Percentiles rank a stretch among this genome's conserved stretches.
These are phyloP conservation scores for Myopa tessellatipennis DNA, from an alignment of 2,888 invertebrate species.

Conservation along the genomic window DNA sequence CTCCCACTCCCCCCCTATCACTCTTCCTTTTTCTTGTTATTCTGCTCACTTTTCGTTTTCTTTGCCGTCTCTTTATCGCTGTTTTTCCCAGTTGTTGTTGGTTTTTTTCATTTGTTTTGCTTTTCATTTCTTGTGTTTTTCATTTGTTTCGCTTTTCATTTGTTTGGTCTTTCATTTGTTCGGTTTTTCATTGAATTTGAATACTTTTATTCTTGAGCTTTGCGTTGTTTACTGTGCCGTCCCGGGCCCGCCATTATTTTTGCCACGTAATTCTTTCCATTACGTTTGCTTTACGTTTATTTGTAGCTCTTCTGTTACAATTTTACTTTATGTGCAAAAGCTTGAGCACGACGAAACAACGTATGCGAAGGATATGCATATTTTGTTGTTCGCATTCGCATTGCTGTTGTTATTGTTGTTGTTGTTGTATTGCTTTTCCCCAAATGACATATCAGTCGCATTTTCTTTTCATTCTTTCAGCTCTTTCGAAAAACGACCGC, in stretches of 20 bases:
- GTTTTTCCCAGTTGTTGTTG: not conserved
- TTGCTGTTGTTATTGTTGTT: not conserved
- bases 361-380: not conserved
- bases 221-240: not conserved
- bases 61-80: no score
- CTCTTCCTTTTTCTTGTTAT: no score
- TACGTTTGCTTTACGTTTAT: not conserved
- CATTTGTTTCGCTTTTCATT: not conserved
- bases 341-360: not conserved
- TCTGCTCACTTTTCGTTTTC: no score
- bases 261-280: constrained; percentile 20
- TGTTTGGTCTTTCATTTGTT: not conserved
- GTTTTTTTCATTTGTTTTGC: not conserved
- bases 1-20: not conserved
- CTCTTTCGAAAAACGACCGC: not conserved
- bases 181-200: constrained; percentile 6
- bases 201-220: constrained; percentile 23
- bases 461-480: not conserved
- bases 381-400: no score
- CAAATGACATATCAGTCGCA: constrained; percentile 35
- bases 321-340: not conserved
- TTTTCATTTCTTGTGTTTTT: no score
- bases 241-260: constrained; percentile 15
- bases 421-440: not conserved
- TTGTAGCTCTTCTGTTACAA: not conserved